Percentiles rank a stretch among this genome's conserved stretches.
These are phyloP conservation scores for Panagrolaimus sp. DNA, from an alignment of 1,140 invertebrate species.

Conservation along the genomic window DNA sequence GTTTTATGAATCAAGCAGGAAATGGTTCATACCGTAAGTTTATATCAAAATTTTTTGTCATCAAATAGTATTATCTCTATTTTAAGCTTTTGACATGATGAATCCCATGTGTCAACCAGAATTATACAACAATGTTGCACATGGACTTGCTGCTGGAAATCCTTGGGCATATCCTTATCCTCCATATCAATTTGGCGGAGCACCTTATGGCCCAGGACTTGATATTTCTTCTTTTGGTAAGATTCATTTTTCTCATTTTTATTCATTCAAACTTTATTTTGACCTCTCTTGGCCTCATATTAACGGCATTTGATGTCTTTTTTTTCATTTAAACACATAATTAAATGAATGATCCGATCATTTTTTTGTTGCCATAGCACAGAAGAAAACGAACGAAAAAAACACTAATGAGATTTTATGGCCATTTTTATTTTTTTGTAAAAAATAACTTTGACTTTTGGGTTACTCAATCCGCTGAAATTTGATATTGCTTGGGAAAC, in stretches of 20 bases:
- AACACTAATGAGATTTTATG: no score
- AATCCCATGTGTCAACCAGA: slow-evolving; percentile 6
- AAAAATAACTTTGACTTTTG: no score
- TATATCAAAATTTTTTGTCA: not conserved
- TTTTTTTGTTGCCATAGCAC: no score
- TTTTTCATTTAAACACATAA: no score
- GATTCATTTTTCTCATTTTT: not conserved
- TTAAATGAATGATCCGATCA: no score
- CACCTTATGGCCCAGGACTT: not conserved
- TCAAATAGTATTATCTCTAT: not conserved
- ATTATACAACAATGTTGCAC: not conserved
- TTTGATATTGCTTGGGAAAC: no score
- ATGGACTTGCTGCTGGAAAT: not conserved
- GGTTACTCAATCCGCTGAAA: no score
- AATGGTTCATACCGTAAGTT: slow-evolving; percentile 12
- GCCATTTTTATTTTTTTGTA: no score
- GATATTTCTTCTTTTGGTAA: slow-evolving; percentile 3
- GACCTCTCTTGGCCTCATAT: no score
- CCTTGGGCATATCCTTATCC: not conserved
- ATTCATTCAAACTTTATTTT: no score
- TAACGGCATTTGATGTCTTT: no score
- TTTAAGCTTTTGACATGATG: slow-evolving; percentile 10
- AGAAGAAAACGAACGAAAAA: no score
- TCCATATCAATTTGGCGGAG: not conserved
- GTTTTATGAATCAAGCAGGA: slow-evolving; percentile 4